phyloP scores from a whole-genome alignment of 2,797 vertebrate species.

The Rhyacichthys aspro region DNA sequence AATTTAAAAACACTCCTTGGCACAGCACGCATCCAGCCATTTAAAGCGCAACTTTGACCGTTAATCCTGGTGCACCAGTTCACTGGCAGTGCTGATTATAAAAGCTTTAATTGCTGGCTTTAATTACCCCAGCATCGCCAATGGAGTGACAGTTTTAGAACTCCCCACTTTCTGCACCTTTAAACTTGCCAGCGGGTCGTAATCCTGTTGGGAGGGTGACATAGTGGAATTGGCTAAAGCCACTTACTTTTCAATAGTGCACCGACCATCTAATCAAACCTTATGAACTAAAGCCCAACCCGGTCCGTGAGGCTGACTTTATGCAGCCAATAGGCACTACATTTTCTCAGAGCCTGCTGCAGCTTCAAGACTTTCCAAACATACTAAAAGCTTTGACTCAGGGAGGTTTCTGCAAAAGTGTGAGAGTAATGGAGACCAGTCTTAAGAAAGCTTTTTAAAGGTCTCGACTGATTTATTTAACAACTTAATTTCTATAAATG shows the following conservation, averaged over 20 bases:
- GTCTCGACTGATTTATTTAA: no score
- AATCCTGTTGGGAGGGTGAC: conserved; percentile 63
- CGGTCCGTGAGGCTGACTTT: conserved; percentile 24
- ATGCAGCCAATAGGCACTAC: conserved; percentile 3
- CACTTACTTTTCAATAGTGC: conserved; percentile 57
- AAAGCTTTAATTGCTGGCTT: conserved; percentile 76
- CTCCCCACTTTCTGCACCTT: conserved; percentile 65
- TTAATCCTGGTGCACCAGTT: conserved; percentile 71
- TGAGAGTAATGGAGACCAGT: no score
- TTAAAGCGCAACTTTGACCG: conserved; percentile 61
- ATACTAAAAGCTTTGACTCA: conserved; percentile 1
- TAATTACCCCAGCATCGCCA: conserved; percentile 68
- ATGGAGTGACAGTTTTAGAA: conserved; percentile 69
- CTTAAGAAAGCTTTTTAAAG: no score
- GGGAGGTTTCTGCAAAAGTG: not conserved
- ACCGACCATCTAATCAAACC: conserved; percentile 61
- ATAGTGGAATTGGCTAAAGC: conserved; percentile 60
- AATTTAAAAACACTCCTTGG: conserved; percentile 60
- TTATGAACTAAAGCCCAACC: conserved; percentile 45
- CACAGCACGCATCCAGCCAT: conserved; percentile 48
- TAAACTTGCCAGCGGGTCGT: conserved; percentile 64
- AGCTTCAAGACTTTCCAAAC: conserved; percentile 1
- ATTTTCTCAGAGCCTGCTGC: conserved; percentile 21
- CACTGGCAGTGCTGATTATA: conserved; percentile 74
- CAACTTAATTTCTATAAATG: no score